Base-by-base conservation (phyloP, 2,797 vertebrate genomes). In the Sebastes paucispinis region DNA sequence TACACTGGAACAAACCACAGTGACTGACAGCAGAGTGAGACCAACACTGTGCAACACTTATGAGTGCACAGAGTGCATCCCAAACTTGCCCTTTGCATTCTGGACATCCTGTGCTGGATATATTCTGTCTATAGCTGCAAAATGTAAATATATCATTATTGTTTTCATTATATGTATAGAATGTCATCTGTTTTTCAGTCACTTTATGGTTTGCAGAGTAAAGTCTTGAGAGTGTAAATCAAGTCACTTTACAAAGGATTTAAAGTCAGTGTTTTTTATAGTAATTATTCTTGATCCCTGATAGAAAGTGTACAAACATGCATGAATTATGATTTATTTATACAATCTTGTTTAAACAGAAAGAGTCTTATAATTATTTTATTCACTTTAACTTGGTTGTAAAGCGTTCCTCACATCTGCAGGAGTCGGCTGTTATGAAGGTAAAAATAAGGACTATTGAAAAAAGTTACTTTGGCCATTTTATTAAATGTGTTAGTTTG, bases 101-200 rank as follows among this genome's bases (percentile, higher is more conserved):
- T 59, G 5, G 13, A 50, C 63, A 20, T 67, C 14, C 3, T 67
- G 16, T 73, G 27, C 18, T 82, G 54, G 73, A 54, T 76, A 73
- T 72, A 71, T 73, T 71, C 18, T 83, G 47, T 81, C 10, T 63
- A 74, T 74, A 80, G 25, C 54, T 78, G 55, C 7, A 77, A 7
- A 58, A 22, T 88, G 72, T 83, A 83, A 75, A 82, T 86, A 79
- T 5, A 64, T 69, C 16, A n/a, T 63, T 27, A 12, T 73, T 69
- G 54, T 79, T 75, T 70, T 66, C 10, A 43, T 67, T 68, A n/a
- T 67, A 58, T 71, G 58, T 84, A 58, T n/a, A 57, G 16, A 63
- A 32, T 47, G 36, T 67, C 6, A 36, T 72, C 5, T 72, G 14
- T 55, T 63, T 66, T 50, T 52, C 3, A n/a, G 11, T 68, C 20